Conservation (phyloP, 2,113 vertebrate species). For the Ramphastos sulfuratus region DNA sequence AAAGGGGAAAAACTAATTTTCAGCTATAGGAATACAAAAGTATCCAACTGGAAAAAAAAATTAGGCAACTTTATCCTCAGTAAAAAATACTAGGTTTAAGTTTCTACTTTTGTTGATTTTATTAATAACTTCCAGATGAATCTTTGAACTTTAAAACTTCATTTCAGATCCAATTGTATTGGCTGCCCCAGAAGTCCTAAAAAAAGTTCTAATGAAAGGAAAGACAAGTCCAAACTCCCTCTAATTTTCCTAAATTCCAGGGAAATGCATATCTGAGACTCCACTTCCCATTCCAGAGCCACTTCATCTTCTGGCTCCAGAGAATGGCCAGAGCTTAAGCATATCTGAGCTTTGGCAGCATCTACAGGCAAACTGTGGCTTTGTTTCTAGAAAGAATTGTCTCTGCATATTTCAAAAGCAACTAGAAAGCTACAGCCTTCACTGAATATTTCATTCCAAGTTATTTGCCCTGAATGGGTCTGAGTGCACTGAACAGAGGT, state of each 20-base stretch:
- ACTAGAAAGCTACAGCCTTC: neutral
- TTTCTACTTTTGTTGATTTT: conserved; percentile 21
- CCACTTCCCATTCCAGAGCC: conserved; percentile 28
- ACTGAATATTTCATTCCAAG: conserved; percentile 12
- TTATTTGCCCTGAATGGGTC: neutral
- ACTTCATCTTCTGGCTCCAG: conserved; percentile 42
- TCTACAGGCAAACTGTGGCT: neutral
- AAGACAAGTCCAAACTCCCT: conserved; percentile 9
- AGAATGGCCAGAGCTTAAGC: neutral
- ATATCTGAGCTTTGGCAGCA: conserved; percentile 20
- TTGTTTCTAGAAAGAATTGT: neutral
- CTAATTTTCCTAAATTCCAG: conserved; percentile 41
- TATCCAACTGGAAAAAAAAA: conserved; percentile 13
- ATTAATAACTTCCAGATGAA: conserved; percentile 62
- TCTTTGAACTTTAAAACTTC: conserved; percentile 27
- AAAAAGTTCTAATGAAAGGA: conserved; percentile 24
- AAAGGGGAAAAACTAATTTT: neutral
- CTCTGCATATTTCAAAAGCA: conserved; percentile 28
- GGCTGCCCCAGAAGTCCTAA: neutral
- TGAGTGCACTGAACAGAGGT: conserved; percentile 2
- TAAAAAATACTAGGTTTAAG: neutral
- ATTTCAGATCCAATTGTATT: conserved; percentile 16
- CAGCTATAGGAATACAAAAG: neutral
- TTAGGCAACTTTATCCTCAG: neutral
- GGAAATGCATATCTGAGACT: conserved; percentile 32